Percentiles rank a stretch among this genome's conserved stretches.
Conservation (phyloP, 2,797 vertebrate species). For the Pachyuromys duprasi region DNA sequence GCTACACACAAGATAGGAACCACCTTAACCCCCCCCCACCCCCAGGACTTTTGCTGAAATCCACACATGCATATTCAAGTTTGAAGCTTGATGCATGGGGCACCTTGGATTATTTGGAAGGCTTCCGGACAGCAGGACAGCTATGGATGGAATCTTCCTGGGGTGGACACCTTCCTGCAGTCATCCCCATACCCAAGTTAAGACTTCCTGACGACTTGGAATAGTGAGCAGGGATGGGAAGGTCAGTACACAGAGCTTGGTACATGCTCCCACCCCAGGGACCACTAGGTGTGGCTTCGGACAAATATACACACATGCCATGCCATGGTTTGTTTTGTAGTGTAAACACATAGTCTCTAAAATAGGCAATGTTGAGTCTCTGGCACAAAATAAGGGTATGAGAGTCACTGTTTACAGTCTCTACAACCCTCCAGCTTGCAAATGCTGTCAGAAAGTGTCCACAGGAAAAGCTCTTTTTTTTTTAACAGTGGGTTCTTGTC, state of each 20-base stretch:
- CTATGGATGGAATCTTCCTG: not conserved
- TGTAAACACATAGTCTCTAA: slow-evolving; percentile 71
- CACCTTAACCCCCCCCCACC: not conserved
- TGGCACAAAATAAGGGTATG: slow-evolving; percentile 52
- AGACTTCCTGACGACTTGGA: not conserved
- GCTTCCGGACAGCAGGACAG: not conserved
- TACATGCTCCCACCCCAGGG: not conserved
- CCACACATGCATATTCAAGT: accelerated
- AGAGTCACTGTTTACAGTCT: slow-evolving; percentile 69
- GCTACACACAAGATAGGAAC: not conserved
- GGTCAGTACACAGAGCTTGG: not conserved
- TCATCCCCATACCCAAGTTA: not conserved
- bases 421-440: slow-evolving; percentile 29
- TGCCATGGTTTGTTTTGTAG: not conserved
- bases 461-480: slow-evolving; percentile 52
- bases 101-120: not conserved
- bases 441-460: slow-evolving; percentile 52
- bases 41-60: not conserved
- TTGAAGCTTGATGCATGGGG: not conserved
- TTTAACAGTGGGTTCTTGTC: not conserved
- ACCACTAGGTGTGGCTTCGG: slow-evolving; percentile 60
- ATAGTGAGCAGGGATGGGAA: not conserved
- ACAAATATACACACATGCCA: slow-evolving; percentile 42
- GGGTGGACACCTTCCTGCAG: not conserved
- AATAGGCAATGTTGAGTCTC: slow-evolving; percentile 78